A percentile compares a stretch with the other conserved stretches of the same genome.
These are phyloP conservation scores for Megalurothrips usitatus DNA, from an alignment of 2,888 invertebrate genomes.

Conservation along the genomic window DNA sequence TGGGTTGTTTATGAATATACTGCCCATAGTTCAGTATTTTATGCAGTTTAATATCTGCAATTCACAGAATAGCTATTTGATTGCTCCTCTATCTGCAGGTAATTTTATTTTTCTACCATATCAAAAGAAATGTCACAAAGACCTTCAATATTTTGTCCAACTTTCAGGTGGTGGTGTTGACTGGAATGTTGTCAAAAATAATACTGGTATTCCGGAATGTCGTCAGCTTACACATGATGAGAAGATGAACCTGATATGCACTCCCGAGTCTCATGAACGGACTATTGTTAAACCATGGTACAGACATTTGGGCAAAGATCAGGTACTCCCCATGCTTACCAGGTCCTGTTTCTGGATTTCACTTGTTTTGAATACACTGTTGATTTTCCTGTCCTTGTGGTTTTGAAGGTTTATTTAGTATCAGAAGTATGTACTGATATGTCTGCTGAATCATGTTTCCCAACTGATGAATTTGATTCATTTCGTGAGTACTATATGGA, in stretches of 20 bases:
- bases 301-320: neutral
- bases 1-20: neutral
- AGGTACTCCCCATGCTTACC: neutral
- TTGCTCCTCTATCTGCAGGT: neutral
- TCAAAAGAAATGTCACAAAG: neutral
- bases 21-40: neutral
- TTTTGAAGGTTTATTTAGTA: neutral
- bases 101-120: neutral
- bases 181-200: neutral
- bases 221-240: neutral
- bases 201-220: neutral
- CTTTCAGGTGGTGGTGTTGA: neutral
- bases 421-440: neutral
- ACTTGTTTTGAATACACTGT: neutral
- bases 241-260: neutral
- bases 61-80: neutral
- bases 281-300: neutral
- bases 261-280: neutral
- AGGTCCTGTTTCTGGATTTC: neutral
- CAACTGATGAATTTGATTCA: neutral
- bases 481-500: neutral
- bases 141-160: neutral
- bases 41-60: neutral
- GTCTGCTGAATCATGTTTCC: constrained; percentile 7
- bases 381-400: neutral